Evolutionary conservation across 2,797 vertebrate genomes (phyloP).

Genomic region (Gymnoscopelus braueri): DNA sequence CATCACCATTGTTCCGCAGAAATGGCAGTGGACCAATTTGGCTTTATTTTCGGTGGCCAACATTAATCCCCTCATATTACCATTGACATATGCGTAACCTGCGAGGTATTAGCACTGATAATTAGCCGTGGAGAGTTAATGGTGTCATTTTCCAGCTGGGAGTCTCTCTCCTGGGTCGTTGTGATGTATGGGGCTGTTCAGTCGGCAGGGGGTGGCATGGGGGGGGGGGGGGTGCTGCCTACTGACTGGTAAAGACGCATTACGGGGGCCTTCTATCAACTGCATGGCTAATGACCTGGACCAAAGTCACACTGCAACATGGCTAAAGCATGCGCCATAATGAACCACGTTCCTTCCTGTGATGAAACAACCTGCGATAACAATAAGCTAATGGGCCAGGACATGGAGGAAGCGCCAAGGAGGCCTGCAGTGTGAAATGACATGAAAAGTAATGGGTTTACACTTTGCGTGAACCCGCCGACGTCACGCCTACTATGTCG

Average conservation of each 20-base stretch:
- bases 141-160: constrained; percentile 36
- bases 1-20: constrained; percentile 4
- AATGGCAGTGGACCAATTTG: constrained; percentile 19
- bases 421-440: constrained; percentile 23
- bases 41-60: constrained; percentile 29
- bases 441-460: constrained; percentile 26
- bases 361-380: constrained; percentile 25
- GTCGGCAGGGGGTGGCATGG: background rate
- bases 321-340: constrained; percentile 6
- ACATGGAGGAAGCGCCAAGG: constrained; percentile 1
- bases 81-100: constrained; percentile 36
- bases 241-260: constrained; percentile 32
- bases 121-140: constrained; percentile 57
- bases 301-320: constrained; percentile 42
- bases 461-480: constrained; percentile 22
- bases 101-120: constrained; percentile 45
- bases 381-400: constrained; percentile 28
- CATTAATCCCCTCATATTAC: constrained; percentile 49
- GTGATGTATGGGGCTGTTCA: constrained; percentile 29
- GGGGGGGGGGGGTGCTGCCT: background rate
- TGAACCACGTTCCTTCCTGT: constrained; percentile 16
- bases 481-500: constrained; percentile 16
- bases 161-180: constrained; percentile 17
- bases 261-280: constrained; percentile 36
- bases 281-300: constrained; percentile 37